These are phyloP conservation scores for Premnoplex brunnescens DNA, from an alignment of 2,797 vertebrate species.

Conservation along the genomic window DNA sequence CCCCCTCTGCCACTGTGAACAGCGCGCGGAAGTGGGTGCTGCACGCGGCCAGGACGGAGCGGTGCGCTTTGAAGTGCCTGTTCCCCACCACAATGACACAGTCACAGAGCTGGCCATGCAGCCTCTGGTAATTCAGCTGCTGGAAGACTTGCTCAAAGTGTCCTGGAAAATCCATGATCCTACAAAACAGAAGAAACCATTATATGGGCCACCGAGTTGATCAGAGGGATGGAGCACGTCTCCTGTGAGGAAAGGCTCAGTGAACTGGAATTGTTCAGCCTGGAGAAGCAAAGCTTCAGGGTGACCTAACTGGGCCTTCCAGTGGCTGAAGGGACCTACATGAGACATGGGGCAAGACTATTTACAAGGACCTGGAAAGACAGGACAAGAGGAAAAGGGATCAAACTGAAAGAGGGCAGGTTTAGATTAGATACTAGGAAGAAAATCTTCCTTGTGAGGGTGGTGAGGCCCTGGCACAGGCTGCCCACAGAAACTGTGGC, in stretches of 20 bases:
- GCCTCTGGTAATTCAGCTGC: constrained; percentile 95
- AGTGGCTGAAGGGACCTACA: no score
- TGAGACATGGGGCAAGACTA: background rate
- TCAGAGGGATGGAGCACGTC: background rate
- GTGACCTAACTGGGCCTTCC: no score
- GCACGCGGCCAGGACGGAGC: constrained; percentile 93
- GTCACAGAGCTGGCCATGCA: constrained; percentile 95
- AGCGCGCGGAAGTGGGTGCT: constrained; percentile 97
- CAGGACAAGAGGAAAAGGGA: background rate
- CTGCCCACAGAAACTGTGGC: background rate
- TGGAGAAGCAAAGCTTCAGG: no score
- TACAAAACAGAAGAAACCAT: constrained; percentile 28
- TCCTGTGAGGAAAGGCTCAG: background rate
- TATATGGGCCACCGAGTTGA: fast-evolving
- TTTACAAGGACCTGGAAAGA: background rate
- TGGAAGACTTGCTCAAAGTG: constrained; percentile 98
- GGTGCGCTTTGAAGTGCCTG: constrained; percentile 95
- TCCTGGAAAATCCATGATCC: constrained; percentile 97
- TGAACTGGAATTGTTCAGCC: fast-evolving
- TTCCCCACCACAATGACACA: constrained; percentile 95
- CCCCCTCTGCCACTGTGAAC: constrained; percentile 93
- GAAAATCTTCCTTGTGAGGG: background rate
- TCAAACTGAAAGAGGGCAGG: fast-evolving
- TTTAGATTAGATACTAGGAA: no score
- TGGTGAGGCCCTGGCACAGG: background rate